phyloP scores from a whole-genome alignment of 2,113 vertebrate species.

The Microtus ochrogaster region DNA sequence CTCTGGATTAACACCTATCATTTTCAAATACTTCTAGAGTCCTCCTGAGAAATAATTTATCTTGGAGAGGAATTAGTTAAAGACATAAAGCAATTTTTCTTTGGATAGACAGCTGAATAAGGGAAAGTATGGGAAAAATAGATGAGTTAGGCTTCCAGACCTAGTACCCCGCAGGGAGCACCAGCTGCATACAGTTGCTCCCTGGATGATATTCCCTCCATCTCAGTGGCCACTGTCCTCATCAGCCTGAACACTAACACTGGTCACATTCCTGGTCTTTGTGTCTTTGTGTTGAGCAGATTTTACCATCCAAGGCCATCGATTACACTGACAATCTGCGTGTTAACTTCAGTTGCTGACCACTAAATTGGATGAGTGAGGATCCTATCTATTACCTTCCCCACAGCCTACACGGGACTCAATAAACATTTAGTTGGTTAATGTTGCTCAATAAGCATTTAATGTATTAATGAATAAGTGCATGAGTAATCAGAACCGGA shows the following conservation, averaged over 20 bases:
- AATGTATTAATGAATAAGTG: conserved; percentile 26
- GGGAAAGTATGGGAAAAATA: background rate
- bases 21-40: background rate
- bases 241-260: background rate
- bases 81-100: background rate
- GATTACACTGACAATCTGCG: background rate
- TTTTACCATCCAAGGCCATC: background rate
- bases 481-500: conserved; percentile 57
- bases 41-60: background rate
- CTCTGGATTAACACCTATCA: background rate
- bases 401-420: background rate
- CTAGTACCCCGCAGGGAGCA: background rate
- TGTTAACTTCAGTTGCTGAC: conserved; percentile 37
- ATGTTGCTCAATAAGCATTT: conserved; percentile 37
- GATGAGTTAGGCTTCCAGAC: background rate
- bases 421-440: conserved; percentile 22
- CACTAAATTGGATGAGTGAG: background rate
- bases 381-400: background rate
- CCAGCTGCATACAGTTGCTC: background rate
- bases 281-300: conserved; percentile 45
- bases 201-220: background rate
- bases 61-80: background rate
- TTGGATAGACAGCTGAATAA: background rate
- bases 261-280: background rate
- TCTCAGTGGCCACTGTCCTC: background rate